phyloP scores from a whole-genome alignment of 2,113 vertebrate genomes.

The Pyrgilauda ruficollis region DNA sequence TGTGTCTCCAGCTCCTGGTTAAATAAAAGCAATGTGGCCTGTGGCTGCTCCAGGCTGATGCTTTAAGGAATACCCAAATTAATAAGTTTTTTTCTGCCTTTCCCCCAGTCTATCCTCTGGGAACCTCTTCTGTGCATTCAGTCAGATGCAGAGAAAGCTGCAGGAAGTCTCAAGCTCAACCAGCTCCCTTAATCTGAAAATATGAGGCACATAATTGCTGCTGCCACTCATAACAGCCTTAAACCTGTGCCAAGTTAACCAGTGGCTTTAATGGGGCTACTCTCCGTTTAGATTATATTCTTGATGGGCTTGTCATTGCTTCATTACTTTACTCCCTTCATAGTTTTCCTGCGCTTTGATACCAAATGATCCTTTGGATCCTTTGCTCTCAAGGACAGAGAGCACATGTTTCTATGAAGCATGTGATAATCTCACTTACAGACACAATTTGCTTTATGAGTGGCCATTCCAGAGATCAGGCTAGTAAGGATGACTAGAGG shows the following conservation, averaged over 20 bases:
- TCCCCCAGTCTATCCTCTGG: rapidly evolving
- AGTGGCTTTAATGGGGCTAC: background rate
- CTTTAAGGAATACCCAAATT: background rate
- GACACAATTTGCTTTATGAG: background rate
- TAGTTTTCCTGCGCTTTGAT: conserved; percentile 12
- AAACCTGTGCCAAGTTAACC: background rate
- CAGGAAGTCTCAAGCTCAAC: background rate
- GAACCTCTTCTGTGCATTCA: background rate
- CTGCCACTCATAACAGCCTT: background rate
- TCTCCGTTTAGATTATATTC: background rate
- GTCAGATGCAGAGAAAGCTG: background rate
- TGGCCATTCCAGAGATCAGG: background rate
- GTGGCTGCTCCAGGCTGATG: background rate
- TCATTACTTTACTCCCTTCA: conserved; percentile 37
- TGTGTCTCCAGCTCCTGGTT: background rate
- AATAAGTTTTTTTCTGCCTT: background rate
- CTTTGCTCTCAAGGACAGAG: background rate
- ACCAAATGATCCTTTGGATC: conserved; percentile 1
- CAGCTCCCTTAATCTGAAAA: background rate
- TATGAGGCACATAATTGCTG: background rate
- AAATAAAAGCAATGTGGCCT: background rate
- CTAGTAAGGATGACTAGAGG: background rate
- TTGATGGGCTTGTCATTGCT: conserved; percentile 16
- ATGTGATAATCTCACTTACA: background rate
- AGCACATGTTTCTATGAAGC: background rate